A percentile compares a stretch with the other conserved stretches of the same genome.
Conservation (phyloP, 1,140 invertebrate species). For the Drosophila bocki region DNA sequence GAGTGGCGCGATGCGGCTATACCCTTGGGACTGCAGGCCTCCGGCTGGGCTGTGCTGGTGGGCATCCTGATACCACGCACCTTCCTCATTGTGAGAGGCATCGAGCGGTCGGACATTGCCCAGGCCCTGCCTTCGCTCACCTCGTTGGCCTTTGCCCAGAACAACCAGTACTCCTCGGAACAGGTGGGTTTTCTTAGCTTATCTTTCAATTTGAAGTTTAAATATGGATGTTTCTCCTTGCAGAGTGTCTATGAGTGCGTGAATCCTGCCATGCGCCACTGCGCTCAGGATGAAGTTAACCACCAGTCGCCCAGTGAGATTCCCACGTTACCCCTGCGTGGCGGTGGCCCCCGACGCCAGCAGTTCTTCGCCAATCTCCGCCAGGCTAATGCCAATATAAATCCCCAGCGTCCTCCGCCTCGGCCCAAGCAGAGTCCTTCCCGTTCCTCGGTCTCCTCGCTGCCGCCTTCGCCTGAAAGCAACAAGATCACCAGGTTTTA, state of each 20-base stretch:
- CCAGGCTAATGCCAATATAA: constrained; percentile 81
- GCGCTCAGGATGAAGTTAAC: constrained; percentile 71
- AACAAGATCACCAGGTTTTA: constrained; percentile 83
- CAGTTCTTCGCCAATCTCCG: constrained; percentile 84
- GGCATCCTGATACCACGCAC: constrained; percentile 88
- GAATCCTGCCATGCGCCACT: constrained; percentile 84
- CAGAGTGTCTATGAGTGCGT: constrained; percentile 85
- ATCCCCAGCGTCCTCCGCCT: constrained; percentile 74
- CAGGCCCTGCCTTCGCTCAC: constrained; percentile 86
- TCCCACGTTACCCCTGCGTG: constrained; percentile 81
- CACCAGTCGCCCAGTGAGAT: constrained; percentile 84
- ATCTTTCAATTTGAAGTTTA: not conserved
- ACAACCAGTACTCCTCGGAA: constrained; percentile 84
- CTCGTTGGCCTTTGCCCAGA: constrained; percentile 83
- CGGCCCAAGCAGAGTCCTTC: constrained; percentile 72
- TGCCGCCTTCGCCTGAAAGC: constrained; percentile 74
- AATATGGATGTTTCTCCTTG: fast-evolving
- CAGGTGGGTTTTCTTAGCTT: constrained; percentile 53
- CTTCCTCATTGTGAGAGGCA: constrained; percentile 87
- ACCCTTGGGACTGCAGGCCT: constrained; percentile 87
- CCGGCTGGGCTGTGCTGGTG: constrained; percentile 86
- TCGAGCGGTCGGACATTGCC: constrained; percentile 86
- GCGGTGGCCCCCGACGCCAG: constrained; percentile 75
- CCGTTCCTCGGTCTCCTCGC: constrained; percentile 70
- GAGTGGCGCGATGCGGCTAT: constrained; percentile 87